Conservation (phyloP, 2,888 invertebrate species). For the Pyrrhopygopsis socrates region DNA sequence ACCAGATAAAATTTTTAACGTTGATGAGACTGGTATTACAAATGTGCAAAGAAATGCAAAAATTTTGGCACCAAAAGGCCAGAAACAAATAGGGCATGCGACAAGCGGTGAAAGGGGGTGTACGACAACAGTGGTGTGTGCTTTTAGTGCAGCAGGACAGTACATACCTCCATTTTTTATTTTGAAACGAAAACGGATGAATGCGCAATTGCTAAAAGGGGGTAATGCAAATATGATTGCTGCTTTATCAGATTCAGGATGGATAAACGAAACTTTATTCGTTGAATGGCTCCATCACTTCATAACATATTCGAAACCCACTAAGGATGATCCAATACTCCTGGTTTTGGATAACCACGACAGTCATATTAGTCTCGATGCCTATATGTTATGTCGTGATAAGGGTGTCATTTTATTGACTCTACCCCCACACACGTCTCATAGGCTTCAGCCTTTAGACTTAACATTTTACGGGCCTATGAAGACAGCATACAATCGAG, state of each 20-base stretch:
- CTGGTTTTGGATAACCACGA: neutral
- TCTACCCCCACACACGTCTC: too few species aligned
- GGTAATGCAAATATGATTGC: conserved; percentile 39
- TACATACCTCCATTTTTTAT: conserved; percentile 77
- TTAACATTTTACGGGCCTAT: too few species aligned
- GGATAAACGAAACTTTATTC: conserved; percentile 51
- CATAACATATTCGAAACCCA: neutral
- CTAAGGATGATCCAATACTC: neutral
- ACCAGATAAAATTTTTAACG: neutral
- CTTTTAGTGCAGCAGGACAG: conserved; percentile 63
- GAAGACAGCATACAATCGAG: too few species aligned
- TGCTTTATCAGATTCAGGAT: neutral
- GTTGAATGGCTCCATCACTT: conserved; percentile 49
- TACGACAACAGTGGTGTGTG: conserved; percentile 66
- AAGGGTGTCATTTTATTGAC: too few species aligned
- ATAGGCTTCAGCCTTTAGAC: too few species aligned
- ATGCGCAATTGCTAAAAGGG: conserved; percentile 62
- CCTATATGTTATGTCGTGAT: too few species aligned
- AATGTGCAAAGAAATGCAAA: neutral
- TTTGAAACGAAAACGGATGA: conserved; percentile 71
- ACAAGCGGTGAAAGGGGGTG: conserved; percentile 68
- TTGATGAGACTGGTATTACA: neutral
- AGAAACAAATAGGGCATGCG: conserved; percentile 67
- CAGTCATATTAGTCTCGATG: neutral
- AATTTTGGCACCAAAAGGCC: conserved; percentile 69